Evolutionary conservation across 2,113 vertebrate species (phyloP).

Genomic region (Aviceda subcristata): DNA sequence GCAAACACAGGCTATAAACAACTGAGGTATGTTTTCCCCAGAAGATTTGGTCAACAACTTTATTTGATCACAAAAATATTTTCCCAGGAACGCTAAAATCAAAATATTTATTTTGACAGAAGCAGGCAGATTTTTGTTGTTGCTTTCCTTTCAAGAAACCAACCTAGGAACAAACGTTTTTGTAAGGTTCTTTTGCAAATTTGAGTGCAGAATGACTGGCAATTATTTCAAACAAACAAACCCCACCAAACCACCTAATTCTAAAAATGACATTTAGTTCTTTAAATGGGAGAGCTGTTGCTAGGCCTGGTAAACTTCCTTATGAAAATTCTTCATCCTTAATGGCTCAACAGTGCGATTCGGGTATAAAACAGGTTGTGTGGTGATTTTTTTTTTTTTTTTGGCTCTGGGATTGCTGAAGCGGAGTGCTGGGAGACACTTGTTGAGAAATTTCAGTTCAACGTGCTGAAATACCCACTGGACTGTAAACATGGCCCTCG

Average conservation of each 20-base stretch:
- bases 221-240: too few relatives aligned
- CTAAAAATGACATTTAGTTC: background rate
- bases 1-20: background rate
- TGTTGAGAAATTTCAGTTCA: background rate
- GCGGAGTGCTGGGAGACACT: background rate
- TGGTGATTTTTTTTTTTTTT: background rate
- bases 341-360: background rate
- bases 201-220: background rate
- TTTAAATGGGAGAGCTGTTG: background rate
- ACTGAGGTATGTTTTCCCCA: background rate
- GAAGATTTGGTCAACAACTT: background rate
- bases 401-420: background rate
- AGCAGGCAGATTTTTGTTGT: background rate
- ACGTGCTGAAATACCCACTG: background rate
- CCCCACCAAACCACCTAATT: background rate
- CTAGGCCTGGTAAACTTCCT: background rate
- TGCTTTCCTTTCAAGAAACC: background rate
- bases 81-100: background rate
- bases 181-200: background rate
- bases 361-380: background rate
- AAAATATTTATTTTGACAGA: background rate
- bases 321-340: background rate
- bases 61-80: background rate
- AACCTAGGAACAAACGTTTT: background rate
- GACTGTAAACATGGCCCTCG: too few relatives aligned